These are phyloP conservation scores for Keiferia lycopersicella DNA, from an alignment of 2,888 invertebrate genomes.

Conservation along the genomic window DNA sequence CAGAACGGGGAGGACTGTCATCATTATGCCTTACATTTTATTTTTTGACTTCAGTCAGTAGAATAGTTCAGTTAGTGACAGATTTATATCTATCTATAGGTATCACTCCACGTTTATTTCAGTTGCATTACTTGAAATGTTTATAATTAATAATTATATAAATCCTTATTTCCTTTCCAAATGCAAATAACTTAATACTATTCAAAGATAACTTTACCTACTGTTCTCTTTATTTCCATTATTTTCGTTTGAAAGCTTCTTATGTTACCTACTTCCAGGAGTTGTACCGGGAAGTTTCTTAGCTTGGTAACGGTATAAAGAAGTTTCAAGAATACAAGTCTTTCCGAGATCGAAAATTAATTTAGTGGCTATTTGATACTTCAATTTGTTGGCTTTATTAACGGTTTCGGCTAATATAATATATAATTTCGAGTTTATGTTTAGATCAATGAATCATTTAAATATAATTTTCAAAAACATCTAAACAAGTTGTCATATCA, in stretches of 20 bases:
- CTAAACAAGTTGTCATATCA: too few species aligned
- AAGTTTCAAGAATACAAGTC: conserved; percentile 1
- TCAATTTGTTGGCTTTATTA: neutral
- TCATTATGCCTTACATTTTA: too few species aligned
- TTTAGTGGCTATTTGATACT: neutral
- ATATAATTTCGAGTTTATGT: neutral
- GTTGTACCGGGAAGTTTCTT: conserved; percentile 1
- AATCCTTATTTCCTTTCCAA: neutral
- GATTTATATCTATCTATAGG: too few species aligned
- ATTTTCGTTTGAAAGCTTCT: conserved; percentile 5
- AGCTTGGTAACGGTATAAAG: neutral
- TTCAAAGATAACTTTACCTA: neutral
- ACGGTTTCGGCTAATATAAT: too few species aligned
- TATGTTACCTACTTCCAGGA: neutral
- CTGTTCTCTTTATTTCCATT: neutral
- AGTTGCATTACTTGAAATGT: conserved; percentile 3
- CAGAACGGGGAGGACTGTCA: too few species aligned
- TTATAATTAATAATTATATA: too few species aligned
- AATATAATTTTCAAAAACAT: too few species aligned
- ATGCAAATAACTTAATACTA: neutral
- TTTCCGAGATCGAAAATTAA: neutral
- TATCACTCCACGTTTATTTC: too few species aligned
- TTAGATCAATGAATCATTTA: too few species aligned
- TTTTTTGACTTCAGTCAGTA: too few species aligned
- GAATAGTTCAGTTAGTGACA: too few species aligned